Evolutionary conservation across 2,113 vertebrate species (phyloP), one percentile per base, ranked within the genome.

Genomic region (Pelmatolapia mariae): DNA sequence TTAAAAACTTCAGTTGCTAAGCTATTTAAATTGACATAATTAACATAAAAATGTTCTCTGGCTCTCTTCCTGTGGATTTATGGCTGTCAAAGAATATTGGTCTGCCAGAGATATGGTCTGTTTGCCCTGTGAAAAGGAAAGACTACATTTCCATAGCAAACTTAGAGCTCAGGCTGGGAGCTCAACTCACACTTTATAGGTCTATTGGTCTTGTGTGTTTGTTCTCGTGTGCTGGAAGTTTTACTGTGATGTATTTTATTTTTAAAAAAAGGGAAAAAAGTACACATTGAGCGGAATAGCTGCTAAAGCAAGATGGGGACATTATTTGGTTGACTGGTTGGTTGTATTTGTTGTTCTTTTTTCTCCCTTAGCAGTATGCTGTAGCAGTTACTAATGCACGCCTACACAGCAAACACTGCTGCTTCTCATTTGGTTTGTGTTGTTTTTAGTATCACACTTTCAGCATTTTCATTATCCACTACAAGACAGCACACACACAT

Each of bases 11-110:
- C 66, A 92, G 91, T 93, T 94, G 90, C 88, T 96, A 88, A 94
- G 93, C 93, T 94, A 93, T 96, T 95, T 93, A 93, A 95, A 95
- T 95, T 93, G 93, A 91, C 91, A 95, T 94, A 93, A 95, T 95
- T 94, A 95, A 94, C 90, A 94, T 94, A 89, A 91, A 94, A 94
- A 93, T 93, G 79, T 89, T 92, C 85, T 81, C 73, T 79, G 83
- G 87, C 84, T 82, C 80, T 85, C 88, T 82, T 76, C 4, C 81
- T 33, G 81, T 73, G 87, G 89, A 92, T 86, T 92, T 90, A 82
- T 91, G 88, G 87, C 91, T 93, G 91, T 93, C 87, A 92, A 79
- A 84, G 66, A 88, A 93, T 88, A 93, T 84, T 81, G 90, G 86
- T 26, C 61, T 82, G 71, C 6, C 33, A 71, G 63, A 81, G 76